Conservation (phyloP, 2,113 vertebrate species). For the Prochilodus magdalenae region DNA sequence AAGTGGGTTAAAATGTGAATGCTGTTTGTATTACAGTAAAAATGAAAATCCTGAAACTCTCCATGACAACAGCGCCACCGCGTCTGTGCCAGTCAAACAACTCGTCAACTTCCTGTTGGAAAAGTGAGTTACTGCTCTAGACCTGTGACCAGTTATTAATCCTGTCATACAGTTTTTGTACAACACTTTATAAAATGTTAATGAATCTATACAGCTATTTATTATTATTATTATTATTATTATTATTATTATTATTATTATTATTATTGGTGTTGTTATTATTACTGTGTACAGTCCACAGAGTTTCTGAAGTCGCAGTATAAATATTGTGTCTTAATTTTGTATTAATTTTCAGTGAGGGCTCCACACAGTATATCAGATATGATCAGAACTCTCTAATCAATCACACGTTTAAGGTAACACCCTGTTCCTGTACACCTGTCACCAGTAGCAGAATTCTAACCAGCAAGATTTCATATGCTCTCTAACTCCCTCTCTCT, state of each 20-base stretch:
- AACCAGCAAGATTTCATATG: too few relatives aligned
- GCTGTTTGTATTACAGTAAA: slow-evolving; percentile 19
- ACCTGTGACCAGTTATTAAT: too few relatives aligned
- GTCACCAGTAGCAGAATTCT: too few relatives aligned
- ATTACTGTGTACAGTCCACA: neutral
- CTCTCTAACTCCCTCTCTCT: too few relatives aligned
- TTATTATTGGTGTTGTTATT: too few relatives aligned
- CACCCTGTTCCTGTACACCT: too few relatives aligned
- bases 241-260: too few relatives aligned
- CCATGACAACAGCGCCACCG: slow-evolving; percentile 51
- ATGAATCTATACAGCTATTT: too few relatives aligned
- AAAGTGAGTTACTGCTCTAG: slow-evolving; percentile 45
- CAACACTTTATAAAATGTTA: too few relatives aligned
- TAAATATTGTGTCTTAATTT: neutral
- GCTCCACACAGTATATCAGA: slow-evolving; percentile 45
- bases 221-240: too few relatives aligned
- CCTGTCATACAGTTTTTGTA: too few relatives aligned
- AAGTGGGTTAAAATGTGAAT: neutral
- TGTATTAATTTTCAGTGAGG: slow-evolving; percentile 41
- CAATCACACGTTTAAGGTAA: slow-evolving; percentile 53
- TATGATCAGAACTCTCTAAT: slow-evolving; percentile 31
- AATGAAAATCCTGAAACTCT: slow-evolving; percentile 51
- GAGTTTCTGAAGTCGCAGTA: neutral
- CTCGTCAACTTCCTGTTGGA: slow-evolving; percentile 48
- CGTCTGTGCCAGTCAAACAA: slow-evolving; percentile 29